These are phyloP conservation scores for Cyclargus thomasi DNA, from an alignment of 1,140 invertebrate species.

Conservation along the genomic window DNA sequence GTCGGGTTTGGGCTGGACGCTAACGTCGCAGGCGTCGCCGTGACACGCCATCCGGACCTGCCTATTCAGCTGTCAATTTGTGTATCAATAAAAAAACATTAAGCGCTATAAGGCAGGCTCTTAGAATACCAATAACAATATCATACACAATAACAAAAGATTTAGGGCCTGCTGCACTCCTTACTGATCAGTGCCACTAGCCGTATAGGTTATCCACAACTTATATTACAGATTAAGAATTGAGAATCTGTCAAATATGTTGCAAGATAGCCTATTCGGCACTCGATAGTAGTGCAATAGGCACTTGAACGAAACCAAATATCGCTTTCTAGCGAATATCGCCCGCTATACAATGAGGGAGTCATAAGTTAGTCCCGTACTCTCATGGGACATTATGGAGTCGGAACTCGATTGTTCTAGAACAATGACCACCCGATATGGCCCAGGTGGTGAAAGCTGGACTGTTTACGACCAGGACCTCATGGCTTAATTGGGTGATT, in stretches of 20 bases:
- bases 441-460: constrained; percentile 6
- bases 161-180: too few species aligned
- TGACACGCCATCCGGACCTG: not conserved
- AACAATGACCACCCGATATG: constrained; percentile 9
- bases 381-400: constrained; percentile 19
- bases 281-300: too few species aligned
- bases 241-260: too few species aligned
- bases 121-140: too few species aligned
- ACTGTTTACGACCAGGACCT: constrained; percentile 9
- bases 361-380: not conserved
- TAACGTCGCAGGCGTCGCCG: not conserved
- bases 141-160: too few species aligned
- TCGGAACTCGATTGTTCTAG: constrained; percentile 10
- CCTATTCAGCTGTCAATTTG: not conserved
- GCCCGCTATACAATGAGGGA: not conserved
- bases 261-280: too few species aligned
- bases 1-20: not conserved
- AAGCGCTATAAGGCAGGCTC: too few species aligned
- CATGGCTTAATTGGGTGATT: too few species aligned
- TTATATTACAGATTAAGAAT: too few species aligned
- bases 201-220: too few species aligned
- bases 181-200: too few species aligned
- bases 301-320: not conserved
- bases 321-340: not conserved
- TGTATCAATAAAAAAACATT: not conserved